Evolutionary conservation across 64 coral and sea anemone genomes (phyloP), one percentile per base, ranked within the genome.

Genomic region (Platygyra sinensis): DNA sequence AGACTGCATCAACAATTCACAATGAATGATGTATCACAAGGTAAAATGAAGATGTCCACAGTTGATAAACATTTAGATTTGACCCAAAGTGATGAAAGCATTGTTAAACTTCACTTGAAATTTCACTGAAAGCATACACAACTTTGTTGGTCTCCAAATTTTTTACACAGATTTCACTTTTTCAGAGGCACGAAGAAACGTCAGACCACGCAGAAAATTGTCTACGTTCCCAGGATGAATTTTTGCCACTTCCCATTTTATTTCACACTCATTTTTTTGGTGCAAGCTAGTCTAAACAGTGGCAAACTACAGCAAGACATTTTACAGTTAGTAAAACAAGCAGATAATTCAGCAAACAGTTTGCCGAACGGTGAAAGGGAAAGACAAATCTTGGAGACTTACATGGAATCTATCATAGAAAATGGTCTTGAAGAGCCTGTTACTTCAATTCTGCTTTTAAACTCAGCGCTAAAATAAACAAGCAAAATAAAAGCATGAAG

Each of bases 381-480:
- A 14, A 77, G 49, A 24, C 73, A 36, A 82, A 46, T 46, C 52
- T 16, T 62, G 31, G 18, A 81, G 24, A 85, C 81, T 85, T 85
- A 85, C 81, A 65, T 85, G 81, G 81, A 7, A 85, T 85, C 81
- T 16, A 85, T 69, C 81, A 85, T 85, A 85, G 81, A 85, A 85
- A 85, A 50, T 4, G 62, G 81, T 72, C 81, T 67, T 69, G 81
- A 85, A 85, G 22, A 69, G 81, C 33, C 62, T 28, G 77, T 57
- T 57, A 57, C 52, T 42, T 69, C 81, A 69, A 69, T 10, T 85
- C 81, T 69, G 81, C 20, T 85, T 29, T 72, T 85, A 85, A 85
- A 85, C 81, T 85, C 62, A 85, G 81, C 81, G 33, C 81, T 85
- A 85, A 71, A 85, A 85, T 25, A 85, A 85, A 85, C 63, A 85